Conservation (phyloP, 2,113 vertebrate species). For the Camelus bactrianus region DNA sequence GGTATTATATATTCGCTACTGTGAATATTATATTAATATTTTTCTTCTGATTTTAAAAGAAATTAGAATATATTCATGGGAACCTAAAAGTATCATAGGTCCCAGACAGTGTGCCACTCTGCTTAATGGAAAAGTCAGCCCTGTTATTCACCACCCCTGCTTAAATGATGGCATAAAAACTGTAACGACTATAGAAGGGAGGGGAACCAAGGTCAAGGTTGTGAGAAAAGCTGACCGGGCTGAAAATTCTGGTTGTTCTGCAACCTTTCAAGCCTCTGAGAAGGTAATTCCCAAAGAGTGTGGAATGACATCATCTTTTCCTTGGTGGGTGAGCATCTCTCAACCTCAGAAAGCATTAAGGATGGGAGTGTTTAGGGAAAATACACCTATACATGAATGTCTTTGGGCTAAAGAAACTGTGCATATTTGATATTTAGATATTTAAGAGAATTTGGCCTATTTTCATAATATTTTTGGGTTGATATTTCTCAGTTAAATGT, state of each 20-base stretch:
- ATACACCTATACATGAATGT: neutral
- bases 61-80: neutral
- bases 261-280: neutral
- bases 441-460: neutral
- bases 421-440: neutral
- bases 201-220: no score
- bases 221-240: neutral
- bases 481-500: neutral
- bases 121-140: neutral
- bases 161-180: neutral
- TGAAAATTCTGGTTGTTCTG: neutral
- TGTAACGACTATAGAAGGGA: neutral
- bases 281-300: neutral
- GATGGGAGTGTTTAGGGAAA: neutral
- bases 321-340: neutral
- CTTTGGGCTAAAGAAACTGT: neutral
- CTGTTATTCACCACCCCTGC: neutral
- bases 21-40: neutral
- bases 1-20: neutral
- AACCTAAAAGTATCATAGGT: neutral
- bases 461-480: constrained; percentile 31
- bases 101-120: neutral
- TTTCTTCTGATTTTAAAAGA: constrained; percentile 50
- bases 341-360: neutral
- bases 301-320: neutral